phyloP scores from a whole-genome alignment of 2,797 vertebrate genomes.

The Adelosebastes latens region DNA sequence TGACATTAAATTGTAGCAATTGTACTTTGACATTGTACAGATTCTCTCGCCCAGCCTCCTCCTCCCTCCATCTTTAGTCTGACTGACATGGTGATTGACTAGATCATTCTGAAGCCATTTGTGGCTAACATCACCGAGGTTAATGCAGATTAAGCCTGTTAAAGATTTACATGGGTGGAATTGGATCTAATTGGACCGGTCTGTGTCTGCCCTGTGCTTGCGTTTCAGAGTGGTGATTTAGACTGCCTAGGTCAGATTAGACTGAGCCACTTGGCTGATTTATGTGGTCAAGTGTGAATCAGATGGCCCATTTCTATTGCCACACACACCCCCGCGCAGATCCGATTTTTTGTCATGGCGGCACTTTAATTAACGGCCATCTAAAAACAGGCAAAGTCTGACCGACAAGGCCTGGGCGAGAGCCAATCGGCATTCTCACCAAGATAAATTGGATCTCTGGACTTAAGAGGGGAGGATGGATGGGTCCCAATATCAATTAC shows the following conservation, averaged over 20 bases:
- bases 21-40: constrained; percentile 16
- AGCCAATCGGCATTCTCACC: constrained; percentile 82
- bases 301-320: constrained; percentile 73
- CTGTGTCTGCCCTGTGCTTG: constrained; percentile 59
- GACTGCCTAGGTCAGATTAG: constrained; percentile 70
- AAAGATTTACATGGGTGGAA: constrained; percentile 74
- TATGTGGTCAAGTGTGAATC: constrained; percentile 79
- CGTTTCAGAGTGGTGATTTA: constrained; percentile 70
- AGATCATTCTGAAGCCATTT: constrained; percentile 73
- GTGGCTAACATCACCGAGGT: constrained; percentile 68
- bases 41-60: constrained; percentile 13
- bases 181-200: constrained; percentile 63
- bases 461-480: constrained; percentile 84
- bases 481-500: constrained; percentile 86
- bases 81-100: constrained; percentile 69
- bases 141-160: constrained; percentile 77
- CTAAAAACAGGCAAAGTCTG: constrained; percentile 84
- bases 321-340: constrained; percentile 77
- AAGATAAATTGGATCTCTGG: constrained; percentile 85
- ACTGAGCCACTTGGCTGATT: constrained; percentile 74
- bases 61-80: constrained; percentile 25
- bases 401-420: constrained; percentile 79
- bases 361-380: constrained; percentile 85
- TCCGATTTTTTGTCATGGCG: constrained; percentile 79
- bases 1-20: constrained; percentile 9